Conservation (phyloP, 2,113 vertebrate species). For the Chauna torquata region DNA sequence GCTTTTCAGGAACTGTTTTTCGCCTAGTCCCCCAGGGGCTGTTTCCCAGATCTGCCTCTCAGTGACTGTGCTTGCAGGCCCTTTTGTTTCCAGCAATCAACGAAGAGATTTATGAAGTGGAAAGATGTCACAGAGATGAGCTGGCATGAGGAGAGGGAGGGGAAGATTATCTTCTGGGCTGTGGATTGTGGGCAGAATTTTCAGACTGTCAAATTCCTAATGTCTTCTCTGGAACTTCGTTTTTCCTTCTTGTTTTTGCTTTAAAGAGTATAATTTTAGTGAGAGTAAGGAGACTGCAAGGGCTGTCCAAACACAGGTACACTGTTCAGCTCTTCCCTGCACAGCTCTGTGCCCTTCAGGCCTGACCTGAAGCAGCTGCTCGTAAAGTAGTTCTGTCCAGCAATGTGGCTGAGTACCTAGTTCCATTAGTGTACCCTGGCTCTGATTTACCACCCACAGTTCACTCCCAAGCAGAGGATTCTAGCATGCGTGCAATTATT, state of each 20-base stretch:
- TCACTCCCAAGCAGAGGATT: neutral
- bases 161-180: neutral
- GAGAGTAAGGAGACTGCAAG: neutral
- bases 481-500: neutral
- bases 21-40: neutral
- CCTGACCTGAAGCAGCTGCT: neutral
- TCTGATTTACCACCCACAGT: neutral
- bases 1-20: constrained; percentile 64
- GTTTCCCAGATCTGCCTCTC: constrained; percentile 60
- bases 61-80: neutral
- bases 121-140: constrained; percentile 29
- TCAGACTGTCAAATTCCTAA: neutral
- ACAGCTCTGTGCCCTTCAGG: neutral
- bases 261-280: neutral
- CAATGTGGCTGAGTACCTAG: neutral
- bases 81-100: neutral
- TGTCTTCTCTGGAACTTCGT: neutral
- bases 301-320: neutral
- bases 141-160: neutral
- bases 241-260: neutral
- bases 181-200: neutral
- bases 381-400: neutral
- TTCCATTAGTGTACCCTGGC: neutral
- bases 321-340: neutral
- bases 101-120: constrained; percentile 38